Base-by-base conservation (phyloP, 2,797 vertebrate genomes). In the Sarcoramphus papa region DNA sequence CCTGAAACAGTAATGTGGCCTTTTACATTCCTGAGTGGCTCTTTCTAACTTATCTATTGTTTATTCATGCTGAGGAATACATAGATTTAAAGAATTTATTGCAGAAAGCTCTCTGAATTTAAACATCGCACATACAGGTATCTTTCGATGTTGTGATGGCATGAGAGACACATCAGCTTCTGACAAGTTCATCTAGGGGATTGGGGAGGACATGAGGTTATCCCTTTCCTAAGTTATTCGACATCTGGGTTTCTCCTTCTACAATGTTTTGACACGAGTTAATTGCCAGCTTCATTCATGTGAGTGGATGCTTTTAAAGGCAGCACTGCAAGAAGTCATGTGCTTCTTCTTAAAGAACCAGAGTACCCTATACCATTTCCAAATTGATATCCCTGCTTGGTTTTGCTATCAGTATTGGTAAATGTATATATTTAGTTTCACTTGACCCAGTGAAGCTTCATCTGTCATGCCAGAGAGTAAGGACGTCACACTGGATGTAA, bases 201-300 rank as follows among this genome's bases (percentile, higher is more conserved):
- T 63, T 91, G 74, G 41, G 82, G 30, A 97, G 88, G 93, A 97
- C 76, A 65, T 30, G 93, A 95, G 96, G 92, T 96, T 96, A 97
- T 95, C 88, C 94, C 70, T 94, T 91, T 91, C 93, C 72, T 94
- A 96, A 97, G 78, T 95, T 96, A 94, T 93, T 90, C 14, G 7
- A 95, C 94, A 95, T 96, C 93, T 97, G 91, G 45, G 92, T 97
- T 97, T 96, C 88, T 85, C 93, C 74, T 94, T 95, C 93, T 83
- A 62, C 91, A 94, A 16, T 97, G 97, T 97, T 97, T 97, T 97
- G 97, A 97, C 97, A 91, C 9, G n/a, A 95, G 94, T 94, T 97
- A 97, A 97, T 97, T 97, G 97, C 90, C 92, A 97, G 86, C 85
- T 93, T 97, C 78, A 87, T 96, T 95, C 92, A 90, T 89, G 80